phyloP scores from a whole-genome alignment of 2,888 invertebrate species.

The Polydrusus pterygomalis region DNA sequence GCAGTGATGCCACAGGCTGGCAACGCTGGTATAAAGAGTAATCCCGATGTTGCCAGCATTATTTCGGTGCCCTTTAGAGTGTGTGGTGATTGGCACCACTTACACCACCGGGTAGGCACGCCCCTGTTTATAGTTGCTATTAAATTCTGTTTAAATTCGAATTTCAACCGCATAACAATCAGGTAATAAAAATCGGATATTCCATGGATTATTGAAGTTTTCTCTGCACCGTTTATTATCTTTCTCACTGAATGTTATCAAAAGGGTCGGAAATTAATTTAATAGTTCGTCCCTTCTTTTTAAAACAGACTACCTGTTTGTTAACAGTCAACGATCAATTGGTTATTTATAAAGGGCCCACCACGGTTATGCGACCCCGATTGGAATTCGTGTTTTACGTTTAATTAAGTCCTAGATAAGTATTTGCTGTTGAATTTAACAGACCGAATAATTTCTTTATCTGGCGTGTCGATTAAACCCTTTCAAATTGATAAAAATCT shows the following conservation, averaged over 20 bases:
- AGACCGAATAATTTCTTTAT: slow-evolving; percentile 10
- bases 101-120: too few species aligned
- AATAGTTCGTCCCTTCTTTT: slow-evolving; percentile 6
- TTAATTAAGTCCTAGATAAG: slow-evolving; percentile 27
- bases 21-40: too few species aligned
- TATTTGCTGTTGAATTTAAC: slow-evolving; percentile 25
- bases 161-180: too few species aligned
- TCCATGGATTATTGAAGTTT: background rate
- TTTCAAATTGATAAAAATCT: slow-evolving; percentile 10
- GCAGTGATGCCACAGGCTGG: too few species aligned
- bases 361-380: slow-evolving; percentile 15
- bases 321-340: slow-evolving; percentile 28
- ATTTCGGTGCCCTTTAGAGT: too few species aligned
- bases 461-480: slow-evolving; percentile 19
- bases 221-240: background rate
- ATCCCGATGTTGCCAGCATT: too few species aligned
- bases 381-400: slow-evolving; percentile 26
- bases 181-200: background rate
- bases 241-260: slow-evolving; percentile 3
- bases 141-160: too few species aligned
- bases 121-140: too few species aligned
- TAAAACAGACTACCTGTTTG: slow-evolving; percentile 29
- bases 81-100: too few species aligned
- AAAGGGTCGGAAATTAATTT: slow-evolving; percentile 18
- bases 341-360: slow-evolving; percentile 26